Evolutionary conservation across 2,888 invertebrate genomes (phyloP).

Genomic region (Sarcophaga rosellei): DNA sequence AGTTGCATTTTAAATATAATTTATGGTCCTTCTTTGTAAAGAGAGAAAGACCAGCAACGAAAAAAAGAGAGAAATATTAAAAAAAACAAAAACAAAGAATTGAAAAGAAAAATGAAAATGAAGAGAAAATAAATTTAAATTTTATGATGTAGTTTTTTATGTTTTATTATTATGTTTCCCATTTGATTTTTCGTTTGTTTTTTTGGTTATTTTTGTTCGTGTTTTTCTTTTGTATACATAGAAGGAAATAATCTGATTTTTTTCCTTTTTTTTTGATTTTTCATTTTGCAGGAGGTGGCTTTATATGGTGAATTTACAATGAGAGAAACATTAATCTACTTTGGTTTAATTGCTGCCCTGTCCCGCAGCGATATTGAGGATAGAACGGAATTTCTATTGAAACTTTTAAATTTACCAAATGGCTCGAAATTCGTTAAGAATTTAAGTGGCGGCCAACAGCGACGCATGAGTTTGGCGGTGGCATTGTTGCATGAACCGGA

Average conservation of each 20-base stretch:
- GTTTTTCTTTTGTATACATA: slow-evolving; percentile 27
- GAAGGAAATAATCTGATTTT: slow-evolving; percentile 13
- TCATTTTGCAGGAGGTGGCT: slow-evolving; percentile 84
- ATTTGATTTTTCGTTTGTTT: slow-evolving; percentile 31
- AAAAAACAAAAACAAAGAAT: neutral
- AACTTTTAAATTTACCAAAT: slow-evolving; percentile 84
- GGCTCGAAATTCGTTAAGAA: slow-evolving; percentile 86
- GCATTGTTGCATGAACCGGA: slow-evolving; percentile 95
- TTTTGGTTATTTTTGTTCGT: neutral
- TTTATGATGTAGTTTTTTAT: slow-evolving; percentile 57
- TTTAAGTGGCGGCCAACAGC: slow-evolving; percentile 94
- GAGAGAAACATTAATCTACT: slow-evolving; percentile 91
- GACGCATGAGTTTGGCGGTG: slow-evolving; percentile 93
- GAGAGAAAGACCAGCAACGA: neutral
- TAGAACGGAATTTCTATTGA: slow-evolving; percentile 88
- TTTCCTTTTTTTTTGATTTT: slow-evolving; percentile 2
- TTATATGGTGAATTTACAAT: slow-evolving; percentile 90
- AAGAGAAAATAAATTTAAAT: slow-evolving; percentile 57
- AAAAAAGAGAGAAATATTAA: neutral
- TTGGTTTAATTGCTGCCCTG: slow-evolving; percentile 92
- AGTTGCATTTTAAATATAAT: slow-evolving; percentile 65
- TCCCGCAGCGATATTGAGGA: slow-evolving; percentile 85
- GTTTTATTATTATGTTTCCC: slow-evolving; percentile 52
- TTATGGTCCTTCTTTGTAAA: slow-evolving; percentile 53
- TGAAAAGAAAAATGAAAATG: slow-evolving; percentile 3